Evolutionary conservation across 2,888 invertebrate genomes (phyloP).

Genomic region (Chymomyza amoena): DNA sequence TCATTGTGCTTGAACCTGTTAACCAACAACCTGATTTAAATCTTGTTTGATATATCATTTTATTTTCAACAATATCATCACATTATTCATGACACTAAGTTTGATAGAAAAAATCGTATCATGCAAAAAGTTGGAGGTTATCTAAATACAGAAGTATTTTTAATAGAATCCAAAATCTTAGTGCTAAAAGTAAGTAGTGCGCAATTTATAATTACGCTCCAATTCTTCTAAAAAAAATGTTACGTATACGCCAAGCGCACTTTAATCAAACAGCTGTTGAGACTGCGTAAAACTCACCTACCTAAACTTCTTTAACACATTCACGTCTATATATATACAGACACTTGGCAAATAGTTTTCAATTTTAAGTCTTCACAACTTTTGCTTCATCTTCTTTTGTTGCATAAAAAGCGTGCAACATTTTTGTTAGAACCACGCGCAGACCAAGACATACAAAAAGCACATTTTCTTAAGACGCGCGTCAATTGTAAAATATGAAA

Average conservation of each 20-base stretch:
- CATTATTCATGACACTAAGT: too few species aligned
- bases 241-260: not conserved
- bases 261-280: not conserved
- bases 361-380: not conserved
- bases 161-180: too few species aligned
- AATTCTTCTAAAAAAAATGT: not conserved
- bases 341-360: slow-evolving; percentile 28
- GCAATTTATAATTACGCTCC: too few species aligned
- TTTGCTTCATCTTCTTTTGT: not conserved
- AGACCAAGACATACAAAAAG: slow-evolving; percentile 5
- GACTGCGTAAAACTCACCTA: not conserved
- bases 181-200: too few species aligned
- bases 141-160: too few species aligned
- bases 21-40: too few species aligned
- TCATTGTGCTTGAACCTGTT: too few species aligned
- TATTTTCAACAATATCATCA: too few species aligned
- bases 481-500: slow-evolving; percentile 77
- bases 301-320: not conserved
- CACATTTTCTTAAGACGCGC: slow-evolving; percentile 41
- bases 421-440: not conserved
- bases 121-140: too few species aligned
- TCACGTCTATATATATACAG: not conserved
- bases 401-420: not conserved
- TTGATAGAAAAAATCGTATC: too few species aligned
- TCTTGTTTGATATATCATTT: too few species aligned